These are phyloP conservation scores for Limulus polyphemus DNA, from an alignment of 2,888 invertebrate genomes.

Conservation along the genomic window DNA sequence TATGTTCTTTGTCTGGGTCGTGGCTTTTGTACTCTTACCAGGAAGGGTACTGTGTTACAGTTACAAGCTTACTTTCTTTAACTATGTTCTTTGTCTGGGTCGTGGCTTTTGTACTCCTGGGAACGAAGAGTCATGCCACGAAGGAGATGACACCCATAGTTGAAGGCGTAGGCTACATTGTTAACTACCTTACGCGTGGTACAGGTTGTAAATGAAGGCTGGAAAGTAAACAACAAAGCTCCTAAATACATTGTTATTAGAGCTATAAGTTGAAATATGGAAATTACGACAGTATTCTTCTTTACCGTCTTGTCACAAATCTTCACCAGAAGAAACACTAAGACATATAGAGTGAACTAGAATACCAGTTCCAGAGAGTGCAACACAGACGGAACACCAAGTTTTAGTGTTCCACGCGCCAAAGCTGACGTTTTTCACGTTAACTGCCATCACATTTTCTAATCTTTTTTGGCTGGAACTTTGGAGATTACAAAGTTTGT, in stretches of 20 bases:
- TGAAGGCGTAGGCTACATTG: slow-evolving; percentile 31
- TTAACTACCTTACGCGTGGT: slow-evolving; percentile 12
- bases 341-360: slow-evolving; percentile 22
- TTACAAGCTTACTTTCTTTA: slow-evolving; percentile 11
- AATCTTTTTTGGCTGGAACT: slow-evolving; percentile 1
- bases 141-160: slow-evolving; percentile 35
- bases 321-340: slow-evolving; percentile 25
- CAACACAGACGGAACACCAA: slow-evolving; percentile 20
- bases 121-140: slow-evolving; percentile 37
- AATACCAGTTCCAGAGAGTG: slow-evolving; percentile 15
- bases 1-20: slow-evolving; percentile 13
- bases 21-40: slow-evolving; percentile 13
- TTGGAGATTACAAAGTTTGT: not conserved
- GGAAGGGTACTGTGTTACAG: slow-evolving; percentile 11
- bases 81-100: slow-evolving; percentile 14
- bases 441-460: not conserved
- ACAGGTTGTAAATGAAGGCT: slow-evolving; percentile 13
- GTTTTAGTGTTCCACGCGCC: slow-evolving; percentile 17
- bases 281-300: slow-evolving; percentile 15
- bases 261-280: slow-evolving; percentile 16
- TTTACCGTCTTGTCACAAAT: slow-evolving; percentile 23
- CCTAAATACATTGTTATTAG: slow-evolving; percentile 20
- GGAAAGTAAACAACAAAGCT: slow-evolving; percentile 17
- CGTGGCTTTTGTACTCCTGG: slow-evolving; percentile 27
- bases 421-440: slow-evolving; percentile 4